phyloP scores from a whole-genome alignment of 2,113 vertebrate genomes.

The Notarius lentiginosus region DNA sequence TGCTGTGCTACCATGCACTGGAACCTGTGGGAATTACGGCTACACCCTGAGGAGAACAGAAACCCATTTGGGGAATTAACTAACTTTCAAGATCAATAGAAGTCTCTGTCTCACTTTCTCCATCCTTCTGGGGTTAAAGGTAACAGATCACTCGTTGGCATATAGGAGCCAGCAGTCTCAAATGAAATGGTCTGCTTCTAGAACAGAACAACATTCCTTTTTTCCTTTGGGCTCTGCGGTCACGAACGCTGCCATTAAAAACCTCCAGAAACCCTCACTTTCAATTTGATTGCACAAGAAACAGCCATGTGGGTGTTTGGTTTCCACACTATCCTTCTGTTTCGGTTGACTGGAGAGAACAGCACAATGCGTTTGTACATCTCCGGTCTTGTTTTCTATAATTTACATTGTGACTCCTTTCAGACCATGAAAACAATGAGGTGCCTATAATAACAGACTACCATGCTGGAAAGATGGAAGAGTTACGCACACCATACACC shows the following conservation, averaged over 20 bases:
- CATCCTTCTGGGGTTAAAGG: conserved; percentile 40
- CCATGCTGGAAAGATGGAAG: background rate
- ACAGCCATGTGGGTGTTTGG: conserved; percentile 47
- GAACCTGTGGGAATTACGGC: conserved; percentile 44
- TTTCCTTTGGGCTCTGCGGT: conserved; percentile 58
- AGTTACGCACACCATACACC: background rate
- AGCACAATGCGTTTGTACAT: background rate
- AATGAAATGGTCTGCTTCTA: conserved; percentile 57
- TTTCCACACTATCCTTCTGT: conserved; percentile 43
- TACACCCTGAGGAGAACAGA: conserved; percentile 40
- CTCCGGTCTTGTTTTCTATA: background rate
- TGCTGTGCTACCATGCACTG: conserved; percentile 5
- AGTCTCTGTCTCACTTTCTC: conserved; percentile 35
- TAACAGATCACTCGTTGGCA: conserved; percentile 55
- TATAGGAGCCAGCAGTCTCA: conserved; percentile 31
- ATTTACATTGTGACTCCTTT: background rate
- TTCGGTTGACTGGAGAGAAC: conserved; percentile 11
- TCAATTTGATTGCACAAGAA: conserved; percentile 68
- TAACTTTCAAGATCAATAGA: conserved; percentile 53
- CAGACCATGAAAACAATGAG: conserved; percentile 23
- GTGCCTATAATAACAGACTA: background rate
- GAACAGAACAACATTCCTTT: conserved; percentile 45
- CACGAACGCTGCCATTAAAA: conserved; percentile 50
- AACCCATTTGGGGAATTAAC: conserved; percentile 34
- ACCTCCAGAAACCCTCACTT: conserved; percentile 58